phyloP scores from a whole-genome alignment of 1,140 invertebrate genomes.

The Sarcophaga peregrina region DNA sequence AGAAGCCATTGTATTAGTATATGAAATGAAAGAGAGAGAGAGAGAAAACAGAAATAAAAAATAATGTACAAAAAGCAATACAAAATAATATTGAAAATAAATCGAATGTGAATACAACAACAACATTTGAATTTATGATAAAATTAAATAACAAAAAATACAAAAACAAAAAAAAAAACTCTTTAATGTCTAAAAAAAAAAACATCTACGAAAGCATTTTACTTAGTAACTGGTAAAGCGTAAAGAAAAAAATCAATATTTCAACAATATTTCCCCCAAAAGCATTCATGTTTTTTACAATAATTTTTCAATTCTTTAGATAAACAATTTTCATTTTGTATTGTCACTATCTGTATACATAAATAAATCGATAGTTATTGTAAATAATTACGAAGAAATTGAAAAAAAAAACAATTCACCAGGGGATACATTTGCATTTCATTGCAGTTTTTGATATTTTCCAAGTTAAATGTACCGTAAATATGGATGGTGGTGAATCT shows the following conservation, averaged over 20 bases:
- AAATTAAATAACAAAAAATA: neutral
- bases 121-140: neutral
- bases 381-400: too few species aligned
- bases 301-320: neutral
- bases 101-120: slow-evolving; percentile 33
- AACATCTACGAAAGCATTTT: too few species aligned
- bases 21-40: slow-evolving; percentile 16
- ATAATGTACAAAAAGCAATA: neutral
- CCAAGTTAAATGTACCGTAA: too few species aligned
- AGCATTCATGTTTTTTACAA: neutral
- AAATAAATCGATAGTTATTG: too few species aligned
- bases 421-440: too few species aligned
- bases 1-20: slow-evolving; percentile 29
- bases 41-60: neutral
- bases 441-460: too few species aligned
- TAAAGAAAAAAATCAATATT: neutral
- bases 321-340: neutral
- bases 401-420: too few species aligned
- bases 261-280: neutral
- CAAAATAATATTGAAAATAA: slow-evolving; percentile 32
- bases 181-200: neutral
- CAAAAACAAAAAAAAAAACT: neutral
- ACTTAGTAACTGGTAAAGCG: too few species aligned
- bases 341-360: too few species aligned
- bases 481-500: too few species aligned